These are phyloP conservation scores for Murina feae DNA, from an alignment of 2,113 vertebrate genomes.

Conservation along the genomic window DNA sequence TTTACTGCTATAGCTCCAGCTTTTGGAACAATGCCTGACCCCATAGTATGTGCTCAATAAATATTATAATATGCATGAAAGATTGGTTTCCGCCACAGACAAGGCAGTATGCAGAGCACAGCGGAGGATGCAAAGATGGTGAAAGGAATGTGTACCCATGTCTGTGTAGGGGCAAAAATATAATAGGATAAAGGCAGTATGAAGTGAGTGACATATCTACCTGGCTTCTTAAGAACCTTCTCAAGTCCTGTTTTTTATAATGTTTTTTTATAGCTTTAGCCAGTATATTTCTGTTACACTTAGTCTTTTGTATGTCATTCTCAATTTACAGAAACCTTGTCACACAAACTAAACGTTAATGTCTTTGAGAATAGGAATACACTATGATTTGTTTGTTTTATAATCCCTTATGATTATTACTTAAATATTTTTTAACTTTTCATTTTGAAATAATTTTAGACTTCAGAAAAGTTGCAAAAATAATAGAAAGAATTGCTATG, in stretches of 20 bases:
- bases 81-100: neutral
- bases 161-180: neutral
- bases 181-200: neutral
- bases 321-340: neutral
- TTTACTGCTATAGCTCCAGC: neutral
- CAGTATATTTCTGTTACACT: neutral
- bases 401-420: neutral
- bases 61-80: neutral
- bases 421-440: neutral
- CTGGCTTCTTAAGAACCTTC: neutral
- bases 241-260: neutral
- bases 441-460: constrained; percentile 12
- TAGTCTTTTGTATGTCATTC: neutral
- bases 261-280: neutral
- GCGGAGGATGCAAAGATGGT: neutral
- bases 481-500: neutral
- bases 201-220: neutral
- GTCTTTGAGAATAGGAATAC: neutral
- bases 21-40: neutral
- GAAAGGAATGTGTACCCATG: neutral
- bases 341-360: neutral
- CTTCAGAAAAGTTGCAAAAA: neutral
- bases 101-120: neutral
- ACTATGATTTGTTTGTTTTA: neutral
- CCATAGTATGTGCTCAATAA: neutral